Evolutionary conservation across 2,113 vertebrate genomes (phyloP).

Genomic region (Apaloderma vittatum): DNA sequence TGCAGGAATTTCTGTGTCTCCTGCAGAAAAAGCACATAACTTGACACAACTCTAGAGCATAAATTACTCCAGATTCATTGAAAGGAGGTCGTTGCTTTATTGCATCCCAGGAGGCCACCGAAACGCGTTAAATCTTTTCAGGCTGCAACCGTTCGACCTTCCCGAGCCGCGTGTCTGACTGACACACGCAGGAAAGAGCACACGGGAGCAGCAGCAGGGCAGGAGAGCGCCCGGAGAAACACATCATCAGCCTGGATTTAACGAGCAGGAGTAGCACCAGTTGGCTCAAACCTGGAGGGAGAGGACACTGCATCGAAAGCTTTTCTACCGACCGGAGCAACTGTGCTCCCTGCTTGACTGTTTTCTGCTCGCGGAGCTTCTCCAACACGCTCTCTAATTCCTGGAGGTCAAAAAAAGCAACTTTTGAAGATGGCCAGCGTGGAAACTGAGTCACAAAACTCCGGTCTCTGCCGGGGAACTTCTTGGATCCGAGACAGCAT

Average conservation of each 20-base stretch:
- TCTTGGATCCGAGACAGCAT: neutral
- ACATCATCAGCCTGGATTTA: fast-evolving
- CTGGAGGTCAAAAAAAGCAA: neutral
- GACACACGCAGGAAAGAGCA: neutral
- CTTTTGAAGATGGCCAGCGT: neutral
- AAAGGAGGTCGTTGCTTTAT: neutral
- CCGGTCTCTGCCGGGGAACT: neutral
- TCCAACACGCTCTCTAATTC: neutral
- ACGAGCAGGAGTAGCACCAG: neutral
- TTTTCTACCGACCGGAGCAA: neutral
- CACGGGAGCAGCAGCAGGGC: neutral
- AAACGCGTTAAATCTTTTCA: neutral
- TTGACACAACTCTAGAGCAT: neutral
- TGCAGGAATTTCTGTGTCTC: neutral
- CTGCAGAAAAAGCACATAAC: neutral
- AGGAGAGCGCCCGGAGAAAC: neutral
- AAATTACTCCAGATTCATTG: neutral
- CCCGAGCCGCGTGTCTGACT: neutral
- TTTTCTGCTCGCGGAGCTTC: neutral
- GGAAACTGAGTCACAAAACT: neutral
- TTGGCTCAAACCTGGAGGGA: neutral
- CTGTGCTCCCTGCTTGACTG: neutral
- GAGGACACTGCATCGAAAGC: neutral
- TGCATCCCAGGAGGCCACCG: neutral
- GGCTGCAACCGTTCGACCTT: neutral